phyloP scores from a whole-genome alignment of 2,113 vertebrate species.

The Fulica atra region DNA sequence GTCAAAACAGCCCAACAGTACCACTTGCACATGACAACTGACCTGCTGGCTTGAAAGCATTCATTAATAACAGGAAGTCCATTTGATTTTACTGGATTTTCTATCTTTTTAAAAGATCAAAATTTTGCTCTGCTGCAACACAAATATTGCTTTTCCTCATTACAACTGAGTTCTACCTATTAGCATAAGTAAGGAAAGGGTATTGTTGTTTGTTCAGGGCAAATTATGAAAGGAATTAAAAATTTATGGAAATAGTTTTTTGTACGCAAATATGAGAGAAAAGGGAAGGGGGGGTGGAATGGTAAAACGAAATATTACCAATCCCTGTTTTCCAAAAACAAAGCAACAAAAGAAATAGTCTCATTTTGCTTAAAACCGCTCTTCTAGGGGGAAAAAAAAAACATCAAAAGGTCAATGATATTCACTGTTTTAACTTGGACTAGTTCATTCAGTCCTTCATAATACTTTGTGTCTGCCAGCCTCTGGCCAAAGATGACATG shows the following conservation, averaged over 20 bases:
- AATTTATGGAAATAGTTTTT: not conserved
- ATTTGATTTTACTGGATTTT: not conserved
- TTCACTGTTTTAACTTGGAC: not conserved
- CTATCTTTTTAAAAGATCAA: not conserved
- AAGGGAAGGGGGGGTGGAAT: rapidly evolving
- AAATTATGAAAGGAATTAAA: not conserved
- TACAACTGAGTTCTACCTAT: not conserved
- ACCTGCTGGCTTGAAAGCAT: not conserved
- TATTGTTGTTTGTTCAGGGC: not conserved
- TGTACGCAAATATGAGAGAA: not conserved
- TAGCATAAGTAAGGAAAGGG: not conserved
- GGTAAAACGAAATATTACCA: not conserved
- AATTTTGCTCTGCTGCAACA: not conserved
- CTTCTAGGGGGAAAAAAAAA: not conserved
- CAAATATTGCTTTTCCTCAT: not conserved
- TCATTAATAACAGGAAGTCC: not conserved
- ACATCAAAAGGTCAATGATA: not conserved
- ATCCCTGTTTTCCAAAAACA: not conserved
- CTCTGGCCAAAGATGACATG: not conserved
- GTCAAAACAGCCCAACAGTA: not conserved
- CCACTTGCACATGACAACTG: not conserved
- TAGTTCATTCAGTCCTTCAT: not conserved
- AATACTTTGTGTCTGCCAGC: not conserved
- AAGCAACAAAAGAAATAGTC: not conserved
- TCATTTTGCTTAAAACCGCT: not conserved